These are phyloP conservation scores for Cyphomyrus discorhynchus DNA, from an alignment of 2,113 vertebrate species.

Conservation along the genomic window DNA sequence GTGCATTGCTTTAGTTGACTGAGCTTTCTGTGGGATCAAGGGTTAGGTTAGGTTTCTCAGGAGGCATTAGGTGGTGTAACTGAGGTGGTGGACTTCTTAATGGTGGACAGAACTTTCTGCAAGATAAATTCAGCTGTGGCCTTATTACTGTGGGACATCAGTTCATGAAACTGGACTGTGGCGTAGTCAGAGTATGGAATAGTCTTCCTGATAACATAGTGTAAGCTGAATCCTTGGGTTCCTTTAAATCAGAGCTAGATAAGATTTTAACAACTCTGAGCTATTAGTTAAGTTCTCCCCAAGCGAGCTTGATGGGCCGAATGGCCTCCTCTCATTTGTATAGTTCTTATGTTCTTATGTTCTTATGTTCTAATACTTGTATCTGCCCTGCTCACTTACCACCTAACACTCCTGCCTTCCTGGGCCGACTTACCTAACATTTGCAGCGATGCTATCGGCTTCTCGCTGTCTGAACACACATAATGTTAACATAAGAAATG, in stretches of 20 bases:
- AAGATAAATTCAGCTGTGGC: background rate
- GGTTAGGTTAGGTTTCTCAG: background rate
- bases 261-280: too few relatives aligned
- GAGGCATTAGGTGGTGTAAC: background rate
- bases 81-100: background rate
- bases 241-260: too few relatives aligned
- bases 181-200: too few relatives aligned
- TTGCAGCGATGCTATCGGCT: background rate
- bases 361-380: too few relatives aligned
- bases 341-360: too few relatives aligned
- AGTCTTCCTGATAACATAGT: too few relatives aligned
- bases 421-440: background rate
- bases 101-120: background rate
- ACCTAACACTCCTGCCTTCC: background rate
- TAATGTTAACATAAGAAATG: background rate
- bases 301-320: too few relatives aligned
- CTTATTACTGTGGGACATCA: too few relatives aligned
- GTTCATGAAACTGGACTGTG: too few relatives aligned
- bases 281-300: too few relatives aligned
- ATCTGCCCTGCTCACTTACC: background rate
- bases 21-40: background rate
- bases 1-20: background rate
- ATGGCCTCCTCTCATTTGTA: too few relatives aligned
- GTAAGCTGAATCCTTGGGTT: too few relatives aligned
- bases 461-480: background rate